A percentile compares a stretch with the other conserved stretches of the same genome.
Conservation (phyloP, 2,113 vertebrate genomes). For the Odontophorus gujanensis region DNA sequence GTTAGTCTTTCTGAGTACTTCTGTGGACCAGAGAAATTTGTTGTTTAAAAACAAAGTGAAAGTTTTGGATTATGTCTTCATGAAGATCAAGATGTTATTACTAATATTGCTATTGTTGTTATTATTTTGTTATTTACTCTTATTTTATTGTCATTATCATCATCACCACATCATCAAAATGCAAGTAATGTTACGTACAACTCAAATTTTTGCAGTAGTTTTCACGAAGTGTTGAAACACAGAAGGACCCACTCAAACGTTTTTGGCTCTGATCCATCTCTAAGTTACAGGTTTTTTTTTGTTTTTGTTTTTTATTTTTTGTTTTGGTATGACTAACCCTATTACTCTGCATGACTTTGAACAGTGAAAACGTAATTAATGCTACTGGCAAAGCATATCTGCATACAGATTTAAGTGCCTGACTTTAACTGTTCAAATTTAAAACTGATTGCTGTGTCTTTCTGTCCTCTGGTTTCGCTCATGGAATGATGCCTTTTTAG, state of each 20-base stretch:
- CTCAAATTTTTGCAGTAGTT: neutral
- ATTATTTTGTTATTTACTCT: too few relatives aligned
- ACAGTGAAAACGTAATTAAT: neutral
- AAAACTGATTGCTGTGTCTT: neutral
- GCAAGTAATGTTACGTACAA: neutral
- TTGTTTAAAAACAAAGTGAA: neutral
- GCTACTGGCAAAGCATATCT: neutral
- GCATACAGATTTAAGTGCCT: neutral
- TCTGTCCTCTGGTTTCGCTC: neutral
- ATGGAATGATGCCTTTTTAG: neutral
- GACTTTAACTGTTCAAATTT: neutral
- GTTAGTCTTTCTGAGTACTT: neutral
- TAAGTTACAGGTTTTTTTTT: neutral
- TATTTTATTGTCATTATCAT: neutral
- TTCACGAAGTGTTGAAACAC: neutral
- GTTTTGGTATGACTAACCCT: neutral
- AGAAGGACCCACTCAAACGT: neutral
- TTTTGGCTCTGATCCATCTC: constrained; percentile 3
- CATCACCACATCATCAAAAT: neutral
- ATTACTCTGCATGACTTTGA: neutral
- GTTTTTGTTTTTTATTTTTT: neutral
- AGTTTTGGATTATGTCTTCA: neutral
- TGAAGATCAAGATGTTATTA: neutral
- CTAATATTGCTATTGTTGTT: too few relatives aligned
- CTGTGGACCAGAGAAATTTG: neutral